Conservation (phyloP, 1,140 invertebrate species). For the Eufriesea mexicana region DNA sequence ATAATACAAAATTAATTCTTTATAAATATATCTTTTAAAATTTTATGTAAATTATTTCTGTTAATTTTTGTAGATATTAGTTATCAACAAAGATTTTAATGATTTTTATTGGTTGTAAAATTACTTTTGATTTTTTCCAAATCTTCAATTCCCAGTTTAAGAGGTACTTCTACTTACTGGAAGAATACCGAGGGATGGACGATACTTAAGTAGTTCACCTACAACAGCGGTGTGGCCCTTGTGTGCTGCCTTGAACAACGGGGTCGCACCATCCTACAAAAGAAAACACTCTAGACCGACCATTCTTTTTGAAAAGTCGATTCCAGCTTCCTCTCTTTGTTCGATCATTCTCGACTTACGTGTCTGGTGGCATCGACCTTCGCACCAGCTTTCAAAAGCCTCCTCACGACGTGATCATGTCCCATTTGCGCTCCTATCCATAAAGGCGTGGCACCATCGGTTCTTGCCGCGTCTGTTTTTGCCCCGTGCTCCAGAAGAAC, state of each 20-base stretch:
- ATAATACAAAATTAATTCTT: neutral
- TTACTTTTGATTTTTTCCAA: neutral
- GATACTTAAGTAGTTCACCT: conserved; percentile 91
- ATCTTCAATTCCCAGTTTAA: neutral
- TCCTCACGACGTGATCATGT: conserved; percentile 90
- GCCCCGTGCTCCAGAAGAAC: conserved; percentile 88
- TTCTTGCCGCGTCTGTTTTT: conserved; percentile 86
- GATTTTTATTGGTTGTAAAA: neutral
- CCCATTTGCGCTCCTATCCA: conserved; percentile 98
- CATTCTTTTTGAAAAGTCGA: conserved; percentile 15
- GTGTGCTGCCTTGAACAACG: conserved; percentile 95
- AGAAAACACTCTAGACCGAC: conserved; percentile 36
- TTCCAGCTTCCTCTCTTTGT: conserved; percentile 7
- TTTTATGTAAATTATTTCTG: neutral
- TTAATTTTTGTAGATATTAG: neutral
- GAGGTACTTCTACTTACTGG: conserved; percentile 85
- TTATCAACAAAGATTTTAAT: neutral
- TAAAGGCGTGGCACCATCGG: conserved; percentile 93
- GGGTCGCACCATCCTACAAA: conserved; percentile 93
- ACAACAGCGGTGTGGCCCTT: conserved; percentile 95
- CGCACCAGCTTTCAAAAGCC: conserved; percentile 90
- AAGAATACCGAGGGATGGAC: conserved; percentile 90
- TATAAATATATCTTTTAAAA: neutral
- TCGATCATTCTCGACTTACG: conserved; percentile 80
- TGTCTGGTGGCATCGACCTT: conserved; percentile 91